Conservation (phyloP, 2,888 invertebrate genomes). For the Plebejus anna region DNA sequence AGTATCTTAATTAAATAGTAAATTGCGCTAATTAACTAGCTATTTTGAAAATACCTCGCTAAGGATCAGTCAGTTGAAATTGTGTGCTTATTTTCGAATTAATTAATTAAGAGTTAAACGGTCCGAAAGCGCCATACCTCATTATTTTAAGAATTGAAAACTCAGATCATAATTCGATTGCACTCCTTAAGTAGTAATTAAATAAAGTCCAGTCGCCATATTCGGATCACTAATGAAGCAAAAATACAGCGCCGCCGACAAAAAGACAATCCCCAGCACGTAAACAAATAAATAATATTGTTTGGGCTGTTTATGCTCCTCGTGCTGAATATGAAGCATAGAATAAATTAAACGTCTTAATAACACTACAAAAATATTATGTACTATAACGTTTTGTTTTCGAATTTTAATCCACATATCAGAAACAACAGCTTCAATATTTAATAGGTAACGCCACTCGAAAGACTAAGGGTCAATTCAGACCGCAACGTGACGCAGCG, state of each 20-base stretch:
- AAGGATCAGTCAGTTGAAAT: neutral
- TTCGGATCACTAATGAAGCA: conserved; percentile 50
- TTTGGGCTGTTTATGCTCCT: conserved; percentile 4
- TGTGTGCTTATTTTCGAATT: neutral
- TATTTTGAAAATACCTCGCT: neutral
- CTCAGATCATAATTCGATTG: conserved; percentile 62
- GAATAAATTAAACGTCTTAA: conserved; percentile 2
- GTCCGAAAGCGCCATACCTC: neutral
- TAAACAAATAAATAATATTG: conserved; percentile 15
- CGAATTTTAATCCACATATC: neutral
- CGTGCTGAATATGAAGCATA: conserved; percentile 1
- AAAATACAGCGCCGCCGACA: conserved; percentile 43
- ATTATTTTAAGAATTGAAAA: conserved; percentile 52
- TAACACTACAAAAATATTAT: conserved; percentile 3
- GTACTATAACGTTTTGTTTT: neutral
- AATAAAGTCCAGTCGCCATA: conserved; percentile 61
- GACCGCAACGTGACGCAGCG: no score
- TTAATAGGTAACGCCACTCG: neutral
- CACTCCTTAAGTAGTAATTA: conserved; percentile 66
- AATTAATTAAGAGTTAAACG: conserved; percentile 13
- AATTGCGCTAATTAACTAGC: conserved; percentile 7
- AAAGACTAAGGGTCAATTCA: no score
- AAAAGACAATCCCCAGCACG: conserved; percentile 20
- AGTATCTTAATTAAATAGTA: neutral
- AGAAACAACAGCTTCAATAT: neutral